Base-by-base conservation (phyloP, 2,888 invertebrate species). In the Leucania comma region DNA sequence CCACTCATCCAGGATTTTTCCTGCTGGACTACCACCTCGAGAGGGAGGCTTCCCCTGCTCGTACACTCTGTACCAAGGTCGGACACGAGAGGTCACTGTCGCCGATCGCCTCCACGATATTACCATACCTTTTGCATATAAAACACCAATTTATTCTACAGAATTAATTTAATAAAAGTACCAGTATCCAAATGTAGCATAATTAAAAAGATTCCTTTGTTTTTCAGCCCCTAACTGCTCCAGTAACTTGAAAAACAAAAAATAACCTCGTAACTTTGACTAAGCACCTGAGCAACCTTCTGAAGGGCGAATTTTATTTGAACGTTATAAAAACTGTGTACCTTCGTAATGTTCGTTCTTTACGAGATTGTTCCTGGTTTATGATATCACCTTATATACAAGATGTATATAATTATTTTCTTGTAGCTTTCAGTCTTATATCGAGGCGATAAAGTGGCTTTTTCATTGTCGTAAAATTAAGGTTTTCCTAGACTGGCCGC, bases 341-440 rank as follows among this genome's bases (percentile, higher is more conserved):
- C 76, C 78, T 71, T 78, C 63, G 66, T 68, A 80, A 83, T 72
- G 72, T 74, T 56, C 68, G 71, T 81, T 76, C 79, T 89, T 91
- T 88, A 90, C 80, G 88, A 89, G 83, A 88, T 85, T 89, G 86
- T 87, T 89, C 82, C 87, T 76, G 80, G 77, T 88, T 88, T 86
- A 89, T 86, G 81, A 82, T 80, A 62, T 85, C 73, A 85, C 75
- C 82, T 81, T 83, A 68, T 78, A 53, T 70, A 62, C 62, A 73
- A 60, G 66, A 73, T 68, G 74, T 65, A 80, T 75, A 72, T 73
- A 72, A 82, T 73, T 81, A 80, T 83, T 78, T 67, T 64, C 42
- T 62, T 80, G 76, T 60, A 74, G 46, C 61, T 74, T 78, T 54
- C 77, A 60, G 78, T 80, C 78, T 82, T 86, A 83, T 76, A 70